phyloP scores from a whole-genome alignment of 2,113 vertebrate species.

The Cyprinodon tularosa region DNA sequence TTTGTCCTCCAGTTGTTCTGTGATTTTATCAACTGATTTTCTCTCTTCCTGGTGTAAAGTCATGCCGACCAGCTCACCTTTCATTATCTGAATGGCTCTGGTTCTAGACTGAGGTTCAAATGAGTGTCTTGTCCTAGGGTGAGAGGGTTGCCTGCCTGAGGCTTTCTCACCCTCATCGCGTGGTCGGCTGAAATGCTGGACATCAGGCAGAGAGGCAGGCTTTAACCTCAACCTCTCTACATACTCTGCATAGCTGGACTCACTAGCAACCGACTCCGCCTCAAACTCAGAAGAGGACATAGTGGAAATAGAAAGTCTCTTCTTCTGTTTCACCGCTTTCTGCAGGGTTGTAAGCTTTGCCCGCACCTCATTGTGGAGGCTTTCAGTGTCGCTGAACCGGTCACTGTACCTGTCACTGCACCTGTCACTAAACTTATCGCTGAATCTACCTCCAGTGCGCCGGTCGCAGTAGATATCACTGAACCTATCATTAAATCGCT shows the following conservation, averaged over 20 bases:
- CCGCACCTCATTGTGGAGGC: constrained; percentile 89
- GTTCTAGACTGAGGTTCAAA: constrained; percentile 80
- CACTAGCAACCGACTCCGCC: constrained; percentile 77
- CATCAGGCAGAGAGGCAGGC: constrained; percentile 63
- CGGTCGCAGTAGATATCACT: constrained; percentile 82
- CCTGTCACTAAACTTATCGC: constrained; percentile 79
- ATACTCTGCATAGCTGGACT: constrained; percentile 75
- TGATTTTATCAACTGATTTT: constrained; percentile 6
- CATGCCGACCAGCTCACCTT: constrained; percentile 68
- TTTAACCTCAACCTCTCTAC: constrained; percentile 73
- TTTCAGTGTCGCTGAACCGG: constrained; percentile 82
- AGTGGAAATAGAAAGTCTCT: constrained; percentile 77
- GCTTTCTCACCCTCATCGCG: constrained; percentile 65
- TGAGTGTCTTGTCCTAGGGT: constrained; percentile 64
- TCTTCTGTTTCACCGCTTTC: constrained; percentile 86
- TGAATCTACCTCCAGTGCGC: constrained; percentile 73
- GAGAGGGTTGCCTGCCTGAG: constrained; percentile 37
- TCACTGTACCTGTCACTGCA: constrained; percentile 81
- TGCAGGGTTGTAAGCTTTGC: constrained; percentile 88
- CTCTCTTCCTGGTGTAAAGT: constrained; percentile 8
- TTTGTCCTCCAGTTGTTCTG: constrained; percentile 23
- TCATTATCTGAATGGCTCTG: constrained; percentile 74
- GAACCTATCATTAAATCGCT: constrained; percentile 79
- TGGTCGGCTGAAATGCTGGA: constrained; percentile 56
- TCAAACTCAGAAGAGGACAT: constrained; percentile 84